Conservation (phyloP, 30 jellyfish, hydroid and myxozoan genomes). For the Morbakka virulenta region DNA sequence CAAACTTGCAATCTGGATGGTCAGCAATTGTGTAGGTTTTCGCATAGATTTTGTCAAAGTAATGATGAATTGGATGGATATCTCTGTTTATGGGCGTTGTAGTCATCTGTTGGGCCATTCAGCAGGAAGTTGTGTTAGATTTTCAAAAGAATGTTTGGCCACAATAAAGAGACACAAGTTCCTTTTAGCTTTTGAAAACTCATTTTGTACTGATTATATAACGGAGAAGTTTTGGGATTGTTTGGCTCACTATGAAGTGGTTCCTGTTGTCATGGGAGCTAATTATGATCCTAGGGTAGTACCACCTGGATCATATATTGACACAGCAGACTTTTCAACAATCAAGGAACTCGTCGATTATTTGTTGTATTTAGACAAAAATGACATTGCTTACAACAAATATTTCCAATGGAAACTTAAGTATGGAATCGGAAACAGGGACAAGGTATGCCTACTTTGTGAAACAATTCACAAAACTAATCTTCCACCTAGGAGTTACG, state of each 20-base stretch:
- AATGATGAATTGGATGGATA: constrained; percentile 51
- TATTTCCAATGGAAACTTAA: constrained; percentile 64
- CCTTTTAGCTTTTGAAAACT: no score
- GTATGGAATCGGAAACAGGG: constrained; percentile 43
- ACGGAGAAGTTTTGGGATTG: no score
- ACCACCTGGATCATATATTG: constrained; percentile 82
- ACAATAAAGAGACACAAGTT: constrained; percentile 44
- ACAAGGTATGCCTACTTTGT: no score
- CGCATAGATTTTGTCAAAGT: constrained; percentile 63
- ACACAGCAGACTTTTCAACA: constrained; percentile 55
- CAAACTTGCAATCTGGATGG: no score
- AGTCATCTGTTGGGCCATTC: constrained; percentile 31
- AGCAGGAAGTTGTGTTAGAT: constrained; percentile 52
- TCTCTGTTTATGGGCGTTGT: constrained; percentile 82
- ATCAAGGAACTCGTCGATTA: constrained; percentile 65
- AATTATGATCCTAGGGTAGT: constrained; percentile 39
- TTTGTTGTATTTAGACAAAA: constrained; percentile 23
- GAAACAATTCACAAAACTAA: no score
- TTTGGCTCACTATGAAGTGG: constrained; percentile 37
- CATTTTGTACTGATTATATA: constrained; percentile 81
- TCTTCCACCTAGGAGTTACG: no score
- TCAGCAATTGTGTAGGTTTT: constrained; percentile 55
- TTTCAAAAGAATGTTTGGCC: constrained; percentile 32
- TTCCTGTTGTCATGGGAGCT: constrained; percentile 85
- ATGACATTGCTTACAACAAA: constrained; percentile 54